Conservation (phyloP, 2,113 vertebrate species). For the Myiopsitta monachus region DNA sequence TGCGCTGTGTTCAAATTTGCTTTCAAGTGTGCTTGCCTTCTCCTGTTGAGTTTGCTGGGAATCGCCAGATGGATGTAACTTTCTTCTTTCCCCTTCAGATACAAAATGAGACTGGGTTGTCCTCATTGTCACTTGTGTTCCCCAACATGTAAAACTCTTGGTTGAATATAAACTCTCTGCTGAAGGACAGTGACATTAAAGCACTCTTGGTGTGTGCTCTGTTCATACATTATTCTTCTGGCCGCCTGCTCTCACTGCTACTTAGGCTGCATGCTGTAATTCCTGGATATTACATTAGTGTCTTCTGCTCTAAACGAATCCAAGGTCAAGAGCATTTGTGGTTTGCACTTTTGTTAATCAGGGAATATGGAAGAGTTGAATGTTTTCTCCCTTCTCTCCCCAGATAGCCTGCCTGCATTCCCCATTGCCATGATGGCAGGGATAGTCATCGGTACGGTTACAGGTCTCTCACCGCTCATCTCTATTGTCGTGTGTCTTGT, state of each 20-base stretch:
- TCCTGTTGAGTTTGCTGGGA: neutral
- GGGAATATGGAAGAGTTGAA: conserved; percentile 46
- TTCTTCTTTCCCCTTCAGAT: neutral
- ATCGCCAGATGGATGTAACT: neutral
- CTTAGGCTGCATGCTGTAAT: neutral
- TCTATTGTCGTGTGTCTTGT: conserved; percentile 78
- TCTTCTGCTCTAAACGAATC: neutral
- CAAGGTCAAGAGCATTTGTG: neutral
- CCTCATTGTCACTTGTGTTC: neutral
- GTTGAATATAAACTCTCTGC: neutral
- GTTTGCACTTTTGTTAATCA: neutral
- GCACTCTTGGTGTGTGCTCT: neutral
- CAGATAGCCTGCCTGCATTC: conserved; percentile 73
- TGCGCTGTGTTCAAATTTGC: neutral
- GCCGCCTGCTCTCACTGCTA: neutral
- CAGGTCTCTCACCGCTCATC: conserved; percentile 81
- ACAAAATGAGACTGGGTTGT: neutral
- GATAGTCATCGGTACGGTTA: conserved; percentile 79
- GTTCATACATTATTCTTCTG: neutral
- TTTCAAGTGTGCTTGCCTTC: neutral
- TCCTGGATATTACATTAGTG: neutral
- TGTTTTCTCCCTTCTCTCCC: conserved; percentile 56
- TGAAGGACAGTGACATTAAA: neutral
- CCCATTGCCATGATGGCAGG: conserved; percentile 80
- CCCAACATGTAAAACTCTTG: neutral